Base-by-base conservation (phyloP, 1,140 invertebrate genomes). In the Platyura marginata region DNA sequence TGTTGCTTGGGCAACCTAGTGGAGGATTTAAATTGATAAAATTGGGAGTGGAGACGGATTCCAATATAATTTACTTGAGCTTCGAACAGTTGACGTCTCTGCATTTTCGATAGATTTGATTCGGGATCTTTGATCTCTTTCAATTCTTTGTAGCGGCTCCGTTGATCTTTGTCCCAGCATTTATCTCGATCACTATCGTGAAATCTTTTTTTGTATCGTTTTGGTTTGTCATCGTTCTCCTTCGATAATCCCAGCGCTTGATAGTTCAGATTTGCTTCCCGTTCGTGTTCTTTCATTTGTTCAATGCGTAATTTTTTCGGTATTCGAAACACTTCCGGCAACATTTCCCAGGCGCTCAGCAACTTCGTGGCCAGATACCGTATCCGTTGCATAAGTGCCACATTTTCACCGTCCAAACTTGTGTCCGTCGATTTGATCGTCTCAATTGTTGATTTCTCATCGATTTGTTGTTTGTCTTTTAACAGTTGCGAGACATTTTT, bases 241-340 rank as follows among this genome's bases (percentile, higher is more conserved):
- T 45, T 41, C 34, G 51, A 50, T 32, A 51, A 45, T 0, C 65
- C 58, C 13, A 54, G 49, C 18, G 45, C 47, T 5, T 46, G 47
- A 35, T 56, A 47, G 25, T 58, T 56, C 1, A 56, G 40, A 35
- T 66, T 57, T 3, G 86, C 87, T 69, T 91, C 86, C 44, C 83
- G 65, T 61, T 93, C 89, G 53, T 92, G 87, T 53, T 91, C 85
- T 55, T 89, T 88, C 81, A 90, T 87, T 59, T 88, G 81, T 55
- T 91, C 82, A 37, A 91, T 81, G 38, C 88, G 71, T 54, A 94
- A 84, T 51, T 92, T 91, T 61, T 94, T 94, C 9, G 93, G 93
- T 53, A 97, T 97, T 59, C 86, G 76, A 56, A 92, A 96, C 18
- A 84, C 75, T 49, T 72, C 70, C 47, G 70, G 58, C 21, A 64